Evolutionary conservation across 2,113 vertebrate species (phyloP).

Genomic region (Balaeniceps rex): DNA sequence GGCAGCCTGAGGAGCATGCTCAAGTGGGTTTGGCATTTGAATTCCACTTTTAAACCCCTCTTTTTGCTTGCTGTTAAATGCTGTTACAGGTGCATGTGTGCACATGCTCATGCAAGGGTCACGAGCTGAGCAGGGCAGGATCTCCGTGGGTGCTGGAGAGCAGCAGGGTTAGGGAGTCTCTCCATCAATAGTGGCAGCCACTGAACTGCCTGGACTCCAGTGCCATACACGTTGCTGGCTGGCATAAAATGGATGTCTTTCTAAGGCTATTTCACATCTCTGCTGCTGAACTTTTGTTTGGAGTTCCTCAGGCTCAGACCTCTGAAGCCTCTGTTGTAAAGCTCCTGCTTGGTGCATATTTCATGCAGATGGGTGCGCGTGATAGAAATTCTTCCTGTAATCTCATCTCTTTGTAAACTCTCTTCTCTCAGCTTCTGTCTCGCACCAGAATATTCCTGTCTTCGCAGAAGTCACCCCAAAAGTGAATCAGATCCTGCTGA

Average conservation of each 20-base stretch:
- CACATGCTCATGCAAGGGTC: neutral
- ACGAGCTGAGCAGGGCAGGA: neutral
- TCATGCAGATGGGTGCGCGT: neutral
- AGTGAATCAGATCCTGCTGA: conserved; percentile 37
- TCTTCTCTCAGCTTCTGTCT: neutral
- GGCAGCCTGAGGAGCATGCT: neutral
- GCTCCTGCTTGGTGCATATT: neutral
- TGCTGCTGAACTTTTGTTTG: neutral
- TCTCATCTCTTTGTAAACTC: neutral
- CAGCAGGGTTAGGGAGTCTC: neutral
- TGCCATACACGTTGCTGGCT: neutral
- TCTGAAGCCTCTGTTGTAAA: neutral
- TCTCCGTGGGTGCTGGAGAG: neutral
- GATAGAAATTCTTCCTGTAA: neutral
- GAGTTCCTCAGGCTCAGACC: neutral
- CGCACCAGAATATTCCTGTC: neutral
- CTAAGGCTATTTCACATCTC: neutral
- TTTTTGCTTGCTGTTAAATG: neutral
- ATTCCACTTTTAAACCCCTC: neutral
- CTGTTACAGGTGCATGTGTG: neutral
- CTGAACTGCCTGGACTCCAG: neutral
- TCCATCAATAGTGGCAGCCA: neutral
- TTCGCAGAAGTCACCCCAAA: conserved; percentile 30
- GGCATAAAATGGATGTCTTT: neutral
- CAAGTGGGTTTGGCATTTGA: neutral